A percentile compares a stretch with the other conserved stretches of the same genome.
phyloP scores from a whole-genome alignment of 2,113 vertebrate species.

The Atractosteus spatula region DNA sequence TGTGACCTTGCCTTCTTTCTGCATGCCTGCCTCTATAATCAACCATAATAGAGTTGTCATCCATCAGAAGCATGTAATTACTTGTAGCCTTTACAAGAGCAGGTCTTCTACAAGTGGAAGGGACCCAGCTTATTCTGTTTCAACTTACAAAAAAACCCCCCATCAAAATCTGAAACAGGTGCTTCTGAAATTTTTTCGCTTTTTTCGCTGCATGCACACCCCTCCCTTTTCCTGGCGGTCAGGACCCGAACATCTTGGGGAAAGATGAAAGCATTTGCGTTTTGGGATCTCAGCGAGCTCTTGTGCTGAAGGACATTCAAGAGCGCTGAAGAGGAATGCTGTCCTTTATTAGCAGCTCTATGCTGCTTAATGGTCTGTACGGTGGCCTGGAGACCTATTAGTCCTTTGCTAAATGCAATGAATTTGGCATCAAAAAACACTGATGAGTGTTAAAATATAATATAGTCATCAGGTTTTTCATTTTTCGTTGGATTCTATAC shows the following conservation, averaged over 20 bases:
- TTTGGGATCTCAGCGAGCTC: neutral
- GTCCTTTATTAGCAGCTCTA: neutral
- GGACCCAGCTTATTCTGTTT: neutral
- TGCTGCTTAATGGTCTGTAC: neutral
- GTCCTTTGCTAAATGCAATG: no score
- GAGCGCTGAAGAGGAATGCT: neutral
- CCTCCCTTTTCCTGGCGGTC: neutral
- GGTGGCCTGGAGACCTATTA: neutral
- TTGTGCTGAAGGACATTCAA: neutral
- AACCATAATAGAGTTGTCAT: constrained; percentile 16
- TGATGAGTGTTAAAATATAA: no score
- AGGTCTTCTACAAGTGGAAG: neutral
- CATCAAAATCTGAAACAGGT: neutral
- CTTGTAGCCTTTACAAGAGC: neutral
- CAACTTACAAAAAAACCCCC: neutral
- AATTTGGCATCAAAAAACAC: no score
- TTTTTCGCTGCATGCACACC: neutral
- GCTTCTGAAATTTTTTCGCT: neutral
- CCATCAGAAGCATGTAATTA: constrained; percentile 15
- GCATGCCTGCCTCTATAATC: constrained; percentile 25
- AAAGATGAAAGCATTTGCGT: neutral
- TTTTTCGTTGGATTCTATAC: no score
- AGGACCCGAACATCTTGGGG: neutral
- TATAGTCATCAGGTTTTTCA: no score
- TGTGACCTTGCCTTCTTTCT: constrained; percentile 15